Evolutionary conservation across 2,888 invertebrate genomes (phyloP).

Genomic region (Malacosoma neustria): DNA sequence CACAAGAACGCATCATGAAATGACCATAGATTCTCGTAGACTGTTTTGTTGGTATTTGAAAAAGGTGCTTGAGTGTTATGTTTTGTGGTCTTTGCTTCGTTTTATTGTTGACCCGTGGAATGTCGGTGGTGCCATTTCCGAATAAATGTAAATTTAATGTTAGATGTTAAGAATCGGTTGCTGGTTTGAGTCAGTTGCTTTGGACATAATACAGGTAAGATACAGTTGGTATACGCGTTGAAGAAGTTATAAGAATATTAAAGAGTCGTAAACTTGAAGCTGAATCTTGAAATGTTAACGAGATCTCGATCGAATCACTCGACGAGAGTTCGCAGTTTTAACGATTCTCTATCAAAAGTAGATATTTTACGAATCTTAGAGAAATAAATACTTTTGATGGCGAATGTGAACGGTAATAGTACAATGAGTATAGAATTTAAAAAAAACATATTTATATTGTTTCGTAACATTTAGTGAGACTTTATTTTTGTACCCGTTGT

Average conservation of each 20-base stretch:
- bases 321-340: too few relatives aligned
- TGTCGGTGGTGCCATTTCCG: slow-evolving; percentile 71
- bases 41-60: slow-evolving; percentile 56
- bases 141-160: slow-evolving; percentile 52
- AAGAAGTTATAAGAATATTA: background rate
- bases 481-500: slow-evolving; percentile 35
- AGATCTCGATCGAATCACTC: too few relatives aligned
- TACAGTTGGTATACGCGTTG: background rate
- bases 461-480: slow-evolving; percentile 22
- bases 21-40: slow-evolving; percentile 29
- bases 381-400: background rate
- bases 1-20: slow-evolving; percentile 59
- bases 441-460: background rate
- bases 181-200: slow-evolving; percentile 29
- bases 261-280: background rate
- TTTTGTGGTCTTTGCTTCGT: slow-evolving; percentile 60
- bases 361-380: too few relatives aligned
- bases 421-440: slow-evolving; percentile 1
- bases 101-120: slow-evolving; percentile 71
- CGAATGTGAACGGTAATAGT: slow-evolving; percentile 3
- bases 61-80: slow-evolving; percentile 70
- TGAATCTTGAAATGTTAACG: background rate
- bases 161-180: slow-evolving; percentile 32
- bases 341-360: too few relatives aligned
- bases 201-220: slow-evolving; percentile 9